Evolutionary conservation across 2,113 vertebrate species (phyloP).

Genomic region (Callocephalon fimbriatum): DNA sequence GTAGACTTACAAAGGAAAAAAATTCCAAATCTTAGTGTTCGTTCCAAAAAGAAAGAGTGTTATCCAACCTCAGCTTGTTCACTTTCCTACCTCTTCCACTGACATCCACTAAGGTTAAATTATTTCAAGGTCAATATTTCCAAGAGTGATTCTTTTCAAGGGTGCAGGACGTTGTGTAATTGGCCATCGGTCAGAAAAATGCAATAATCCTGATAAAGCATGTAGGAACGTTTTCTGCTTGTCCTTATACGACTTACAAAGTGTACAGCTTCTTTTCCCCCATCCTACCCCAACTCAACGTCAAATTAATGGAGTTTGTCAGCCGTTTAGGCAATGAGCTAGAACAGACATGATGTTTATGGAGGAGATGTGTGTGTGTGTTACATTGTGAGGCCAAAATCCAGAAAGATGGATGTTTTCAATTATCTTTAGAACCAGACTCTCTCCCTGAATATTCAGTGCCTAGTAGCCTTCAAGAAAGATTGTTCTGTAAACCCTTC

Average conservation of each 20-base stretch:
- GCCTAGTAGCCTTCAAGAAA: background rate
- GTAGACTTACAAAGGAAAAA: background rate
- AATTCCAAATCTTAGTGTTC: background rate
- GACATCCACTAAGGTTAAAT: background rate
- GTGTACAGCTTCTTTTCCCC: background rate
- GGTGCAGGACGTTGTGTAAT: background rate
- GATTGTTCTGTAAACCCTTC: background rate
- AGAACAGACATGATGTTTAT: slow-evolving; percentile 10
- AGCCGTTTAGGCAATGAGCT: slow-evolving; percentile 36
- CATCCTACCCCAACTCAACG: background rate
- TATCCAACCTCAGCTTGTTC: background rate
- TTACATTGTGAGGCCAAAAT: background rate
- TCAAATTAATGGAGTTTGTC: slow-evolving; percentile 34
- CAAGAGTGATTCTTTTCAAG: slow-evolving; percentile 24
- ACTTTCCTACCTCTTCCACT: background rate
- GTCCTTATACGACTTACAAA: slow-evolving; percentile 4
- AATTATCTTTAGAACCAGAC: background rate
- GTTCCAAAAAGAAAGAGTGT: background rate
- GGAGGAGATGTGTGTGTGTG: background rate
- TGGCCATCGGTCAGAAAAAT: slow-evolving; percentile 31
- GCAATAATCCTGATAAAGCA: background rate
- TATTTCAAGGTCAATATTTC: slow-evolving; percentile 29
- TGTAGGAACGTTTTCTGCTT: slow-evolving; percentile 29
- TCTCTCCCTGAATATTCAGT: background rate
- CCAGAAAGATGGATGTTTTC: background rate